Evolutionary conservation across 1,140 invertebrate genomes (phyloP), one percentile per base, ranked within the genome.

Genomic region (Palaemon carinicauda): DNA sequence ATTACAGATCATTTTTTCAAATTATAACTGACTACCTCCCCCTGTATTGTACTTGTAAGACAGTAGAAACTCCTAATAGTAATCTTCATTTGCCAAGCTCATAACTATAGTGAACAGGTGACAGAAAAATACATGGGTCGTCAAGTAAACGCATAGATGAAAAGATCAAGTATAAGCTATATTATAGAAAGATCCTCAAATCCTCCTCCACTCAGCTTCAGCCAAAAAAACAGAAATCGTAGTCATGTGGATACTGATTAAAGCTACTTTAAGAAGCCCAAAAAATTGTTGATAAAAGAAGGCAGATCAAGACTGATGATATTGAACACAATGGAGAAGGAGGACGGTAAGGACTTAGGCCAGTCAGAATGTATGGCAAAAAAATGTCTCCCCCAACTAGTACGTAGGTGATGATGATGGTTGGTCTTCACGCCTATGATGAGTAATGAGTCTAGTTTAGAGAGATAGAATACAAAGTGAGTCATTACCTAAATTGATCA

Each of bases 21-120:
- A 73, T 81, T 82, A 87, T 87, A 87, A 87, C 85, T 75, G 80
- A 87, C 85, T 87, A 87, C 85, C 85, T 87, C 85, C 79, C 80
- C 56, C 79, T 87, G 69, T 81, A 87, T 81, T 71, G 80, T 79
- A 75, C 65, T 71, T 65, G 56, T 69, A 77, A 87, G 41, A 60
- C 80, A 75, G 69, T 81, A 82, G 79, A 71, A 56, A 71, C 53
- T 75, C 65, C 41, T 31, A 78, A 51, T 87, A 82, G 71, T 77
- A 29, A 80, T 85, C 50, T 78, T 69, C 73, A 78, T 33, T 77
- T 86, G 69, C 84, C 52, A 52, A 69, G 75, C 50, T 86, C 84
- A 80, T 73, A 31, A 75, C 56, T 74, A n/a, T n/a, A 74, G 84
- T 79, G 75, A 53, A 51, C 77, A 80, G 77, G 77, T 86, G 84